phyloP scores from a whole-genome alignment of 2,888 invertebrate species.

The Ormyrus nitidulus region DNA sequence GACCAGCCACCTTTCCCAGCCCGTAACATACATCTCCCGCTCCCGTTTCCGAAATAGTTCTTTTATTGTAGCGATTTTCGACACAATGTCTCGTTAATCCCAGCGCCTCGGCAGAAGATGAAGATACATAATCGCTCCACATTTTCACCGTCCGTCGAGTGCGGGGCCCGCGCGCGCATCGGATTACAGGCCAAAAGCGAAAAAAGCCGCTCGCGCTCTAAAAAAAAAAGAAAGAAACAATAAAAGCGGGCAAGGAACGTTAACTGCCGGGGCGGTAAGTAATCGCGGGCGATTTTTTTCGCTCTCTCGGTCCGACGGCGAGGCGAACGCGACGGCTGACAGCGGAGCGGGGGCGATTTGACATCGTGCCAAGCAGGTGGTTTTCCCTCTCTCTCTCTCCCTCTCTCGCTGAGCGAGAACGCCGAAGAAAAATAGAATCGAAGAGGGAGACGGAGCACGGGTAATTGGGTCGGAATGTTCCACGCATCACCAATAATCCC shows the following conservation, averaged over 20 bases:
- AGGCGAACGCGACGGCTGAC: background rate
- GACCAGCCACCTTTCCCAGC: too few species aligned
- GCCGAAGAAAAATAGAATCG: conserved; percentile 64
- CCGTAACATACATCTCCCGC: too few species aligned
- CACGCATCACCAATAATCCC: conserved; percentile 71
- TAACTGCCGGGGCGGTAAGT: background rate
- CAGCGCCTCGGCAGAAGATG: background rate
- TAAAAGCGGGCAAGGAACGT: background rate
- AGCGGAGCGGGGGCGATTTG: conserved; percentile 58
- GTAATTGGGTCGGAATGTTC: conserved; percentile 73
- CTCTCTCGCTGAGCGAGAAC: background rate
- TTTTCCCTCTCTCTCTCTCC: conserved; percentile 56
- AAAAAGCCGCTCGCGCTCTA: background rate
- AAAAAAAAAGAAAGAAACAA: background rate
- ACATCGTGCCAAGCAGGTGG: conserved; percentile 73
- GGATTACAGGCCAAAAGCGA: background rate
- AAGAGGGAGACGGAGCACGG: conserved; percentile 43
- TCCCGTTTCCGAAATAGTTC: too few species aligned
- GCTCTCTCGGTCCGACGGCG: background rate
- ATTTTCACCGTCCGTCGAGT: background rate
- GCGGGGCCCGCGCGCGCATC: background rate
- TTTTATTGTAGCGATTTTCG: too few species aligned
- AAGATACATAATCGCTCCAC: background rate
- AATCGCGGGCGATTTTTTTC: conserved; percentile 35
- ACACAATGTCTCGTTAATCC: too few species aligned